Percentiles rank a stretch among this genome's conserved stretches.
Evolutionary conservation across 2,797 vertebrate genomes (phyloP).

Genomic region (Iguana delicatissima): DNA sequence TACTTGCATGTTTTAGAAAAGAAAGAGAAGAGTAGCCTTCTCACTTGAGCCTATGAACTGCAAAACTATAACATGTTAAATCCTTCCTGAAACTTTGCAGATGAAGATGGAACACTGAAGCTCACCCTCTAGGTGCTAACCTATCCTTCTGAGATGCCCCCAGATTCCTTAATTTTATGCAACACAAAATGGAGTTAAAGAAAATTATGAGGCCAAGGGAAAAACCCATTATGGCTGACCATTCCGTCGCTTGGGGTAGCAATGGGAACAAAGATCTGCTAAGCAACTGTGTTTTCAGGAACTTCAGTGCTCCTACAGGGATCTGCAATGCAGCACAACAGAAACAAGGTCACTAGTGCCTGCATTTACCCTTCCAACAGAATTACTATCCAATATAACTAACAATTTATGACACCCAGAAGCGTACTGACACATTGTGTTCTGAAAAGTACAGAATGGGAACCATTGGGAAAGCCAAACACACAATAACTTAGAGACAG

Average conservation of each 20-base stretch:
- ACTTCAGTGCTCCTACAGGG: too few relatives aligned
- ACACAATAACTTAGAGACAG: too few relatives aligned
- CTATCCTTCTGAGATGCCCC: too few relatives aligned
- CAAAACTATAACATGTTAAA: not conserved
- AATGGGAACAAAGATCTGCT: not conserved
- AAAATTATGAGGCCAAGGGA: too few relatives aligned
- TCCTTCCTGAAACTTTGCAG: not conserved
- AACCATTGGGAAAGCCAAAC: not conserved
- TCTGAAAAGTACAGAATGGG: conserved; percentile 42
- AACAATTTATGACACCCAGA: conserved; percentile 44
- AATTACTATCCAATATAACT: conserved; percentile 36
- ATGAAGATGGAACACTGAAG: not conserved
- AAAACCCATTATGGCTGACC: too few relatives aligned
- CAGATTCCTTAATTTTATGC: not conserved
- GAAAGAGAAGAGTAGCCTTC: accelerated
- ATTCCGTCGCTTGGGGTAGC: not conserved
- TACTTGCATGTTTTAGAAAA: not conserved
- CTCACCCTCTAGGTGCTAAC: not conserved
- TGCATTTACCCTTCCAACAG: conserved; percentile 47
- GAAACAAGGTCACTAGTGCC: conserved; percentile 47
- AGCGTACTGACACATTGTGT: not conserved
- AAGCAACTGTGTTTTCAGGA: not conserved
- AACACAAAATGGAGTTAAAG: not conserved
- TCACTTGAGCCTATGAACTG: not conserved
- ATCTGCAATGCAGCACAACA: conserved; percentile 34